Evolutionary conservation across 2,113 vertebrate genomes (phyloP).

Genomic region (Gobius niger): DNA sequence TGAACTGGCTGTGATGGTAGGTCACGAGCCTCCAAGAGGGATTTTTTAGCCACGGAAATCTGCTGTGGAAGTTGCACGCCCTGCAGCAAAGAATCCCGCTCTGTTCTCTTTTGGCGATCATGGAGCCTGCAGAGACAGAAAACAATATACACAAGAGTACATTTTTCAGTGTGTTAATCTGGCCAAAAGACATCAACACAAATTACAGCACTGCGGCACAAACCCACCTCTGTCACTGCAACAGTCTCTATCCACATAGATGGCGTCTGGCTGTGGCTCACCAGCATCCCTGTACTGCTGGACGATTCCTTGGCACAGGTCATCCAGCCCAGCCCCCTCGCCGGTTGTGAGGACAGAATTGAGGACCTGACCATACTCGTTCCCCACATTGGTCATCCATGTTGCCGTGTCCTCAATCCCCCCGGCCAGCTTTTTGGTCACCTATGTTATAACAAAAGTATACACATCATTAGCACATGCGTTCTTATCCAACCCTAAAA

Average conservation of each 20-base stretch:
- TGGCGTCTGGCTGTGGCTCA: conserved; percentile 25
- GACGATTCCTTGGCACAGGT: conserved; percentile 33
- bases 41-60: too few relatives aligned
- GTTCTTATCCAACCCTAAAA: not conserved
- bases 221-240: not conserved
- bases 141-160: not conserved
- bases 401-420: not conserved
- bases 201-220: not conserved
- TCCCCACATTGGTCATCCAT: not conserved
- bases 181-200: not conserved
- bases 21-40: too few relatives aligned
- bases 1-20: too few relatives aligned
- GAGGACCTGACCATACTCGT: conserved; percentile 22
- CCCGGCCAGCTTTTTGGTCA: not conserved
- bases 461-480: not conserved
- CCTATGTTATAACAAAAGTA: not conserved
- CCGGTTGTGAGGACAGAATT: conserved; percentile 40
- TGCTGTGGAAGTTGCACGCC: too few relatives aligned
- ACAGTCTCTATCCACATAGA: not conserved
- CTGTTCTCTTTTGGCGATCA: not conserved
- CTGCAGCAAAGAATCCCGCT: not conserved
- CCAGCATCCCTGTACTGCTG: conserved; percentile 23
- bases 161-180: too few relatives aligned
- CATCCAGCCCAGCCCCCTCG: conserved; percentile 33
- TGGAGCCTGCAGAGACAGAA: not conserved